These are phyloP conservation scores for Mionectes macconnelli DNA, from an alignment of 2,113 vertebrate genomes.

Conservation along the genomic window DNA sequence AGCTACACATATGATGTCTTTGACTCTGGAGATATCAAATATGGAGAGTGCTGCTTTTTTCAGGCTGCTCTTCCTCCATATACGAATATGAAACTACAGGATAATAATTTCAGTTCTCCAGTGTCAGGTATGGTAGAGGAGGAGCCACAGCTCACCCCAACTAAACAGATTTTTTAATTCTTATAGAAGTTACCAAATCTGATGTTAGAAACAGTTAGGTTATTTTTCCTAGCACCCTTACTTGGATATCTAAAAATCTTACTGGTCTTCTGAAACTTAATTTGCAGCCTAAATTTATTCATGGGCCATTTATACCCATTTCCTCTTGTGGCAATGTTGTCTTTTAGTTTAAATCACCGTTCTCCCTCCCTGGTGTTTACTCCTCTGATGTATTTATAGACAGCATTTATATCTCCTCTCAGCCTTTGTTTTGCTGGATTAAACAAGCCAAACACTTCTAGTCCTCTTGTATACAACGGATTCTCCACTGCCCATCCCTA, in stretches of 20 bases:
- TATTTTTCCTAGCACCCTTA: neutral
- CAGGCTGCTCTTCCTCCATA: neutral
- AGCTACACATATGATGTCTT: neutral
- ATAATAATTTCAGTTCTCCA: neutral
- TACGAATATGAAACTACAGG: neutral
- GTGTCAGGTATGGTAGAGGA: neutral
- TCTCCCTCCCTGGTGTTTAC: neutral
- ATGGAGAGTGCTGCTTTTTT: neutral
- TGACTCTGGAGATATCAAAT: neutral
- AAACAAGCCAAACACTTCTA: neutral
- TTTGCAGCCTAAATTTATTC: conserved; percentile 26
- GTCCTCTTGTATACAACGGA: neutral
- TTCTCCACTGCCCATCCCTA: neutral
- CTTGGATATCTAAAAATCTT: neutral
- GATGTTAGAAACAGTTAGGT: neutral
- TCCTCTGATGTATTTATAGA: neutral
- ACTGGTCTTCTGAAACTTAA: neutral
- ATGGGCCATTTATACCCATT: conserved; percentile 1
- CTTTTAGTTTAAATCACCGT: conserved; percentile 18
- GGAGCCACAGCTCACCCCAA: neutral
- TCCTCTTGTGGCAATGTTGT: neutral
- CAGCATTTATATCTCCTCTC: neutral
- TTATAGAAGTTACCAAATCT: neutral
- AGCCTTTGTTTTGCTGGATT: neutral
- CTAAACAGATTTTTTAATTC: neutral